These are phyloP conservation scores for Sesia apiformis DNA, from an alignment of 2,888 invertebrate species.

Conservation along the genomic window DNA sequence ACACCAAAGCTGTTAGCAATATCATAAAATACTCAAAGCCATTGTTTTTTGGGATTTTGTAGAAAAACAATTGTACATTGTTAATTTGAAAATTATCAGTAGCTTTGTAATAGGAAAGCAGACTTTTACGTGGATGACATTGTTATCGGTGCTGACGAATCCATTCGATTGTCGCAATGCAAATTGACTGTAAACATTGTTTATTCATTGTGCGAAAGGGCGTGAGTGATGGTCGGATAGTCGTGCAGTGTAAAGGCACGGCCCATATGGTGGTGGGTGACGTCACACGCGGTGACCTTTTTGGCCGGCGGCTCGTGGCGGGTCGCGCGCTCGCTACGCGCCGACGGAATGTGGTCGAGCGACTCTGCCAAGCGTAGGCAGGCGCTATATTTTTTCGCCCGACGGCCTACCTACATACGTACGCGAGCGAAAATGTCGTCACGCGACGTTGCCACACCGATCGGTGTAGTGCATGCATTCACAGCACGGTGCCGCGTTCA, in stretches of 20 bases:
- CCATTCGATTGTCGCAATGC: no score
- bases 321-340: slow-evolving; percentile 45
- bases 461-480: slow-evolving; percentile 48
- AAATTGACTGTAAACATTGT: no score
- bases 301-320: slow-evolving; percentile 54
- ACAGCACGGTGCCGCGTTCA: slow-evolving; percentile 47
- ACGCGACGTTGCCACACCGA: slow-evolving; percentile 73
- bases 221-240: slow-evolving; percentile 33
- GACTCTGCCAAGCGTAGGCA: slow-evolving; percentile 70
- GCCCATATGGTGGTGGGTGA: slow-evolving; percentile 60
- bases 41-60: no score
- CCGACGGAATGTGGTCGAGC: slow-evolving; percentile 70
- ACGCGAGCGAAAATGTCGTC: slow-evolving; percentile 76
- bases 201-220: slow-evolving; percentile 9
- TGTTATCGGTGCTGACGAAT: no score
- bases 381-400: slow-evolving; percentile 38
- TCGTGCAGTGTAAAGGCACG: slow-evolving; percentile 34
- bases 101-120: no score
- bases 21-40: no score
- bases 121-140: no score
- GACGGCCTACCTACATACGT: slow-evolving; percentile 67
- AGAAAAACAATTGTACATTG: no score
- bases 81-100: no score
- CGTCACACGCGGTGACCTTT: slow-evolving; percentile 69
- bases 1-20: background rate